Conservation (phyloP, 1,140 invertebrate species). For the Megathymus violae region DNA sequence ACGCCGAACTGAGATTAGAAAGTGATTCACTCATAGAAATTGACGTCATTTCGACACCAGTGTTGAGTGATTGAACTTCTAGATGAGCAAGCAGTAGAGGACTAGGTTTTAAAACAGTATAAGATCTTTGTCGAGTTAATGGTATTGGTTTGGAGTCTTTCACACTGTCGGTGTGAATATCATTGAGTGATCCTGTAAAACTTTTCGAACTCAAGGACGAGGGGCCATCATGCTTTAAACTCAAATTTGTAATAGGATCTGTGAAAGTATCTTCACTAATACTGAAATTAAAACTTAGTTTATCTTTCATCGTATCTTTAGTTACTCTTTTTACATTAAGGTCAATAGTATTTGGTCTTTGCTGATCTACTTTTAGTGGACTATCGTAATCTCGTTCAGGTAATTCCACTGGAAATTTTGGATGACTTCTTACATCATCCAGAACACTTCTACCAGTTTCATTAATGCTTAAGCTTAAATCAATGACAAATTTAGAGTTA, state of each 20-base stretch:
- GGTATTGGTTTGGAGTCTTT: conserved; percentile 60
- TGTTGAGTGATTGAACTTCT: conserved; percentile 79
- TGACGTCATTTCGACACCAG: conserved; percentile 78
- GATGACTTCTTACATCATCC: conserved; percentile 37
- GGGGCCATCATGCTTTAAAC: conserved; percentile 58
- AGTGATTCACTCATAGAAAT: conserved; percentile 77
- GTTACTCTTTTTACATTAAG: conserved; percentile 12
- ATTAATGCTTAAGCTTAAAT: conserved; percentile 65
- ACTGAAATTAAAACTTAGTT: conserved; percentile 46
- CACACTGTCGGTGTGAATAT: conserved; percentile 66
- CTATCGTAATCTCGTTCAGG: conserved; percentile 65
- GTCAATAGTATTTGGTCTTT: conserved; percentile 33
- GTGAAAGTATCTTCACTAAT: conserved; percentile 49
- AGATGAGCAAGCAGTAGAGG: conserved; percentile 85
- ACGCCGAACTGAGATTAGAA: conserved; percentile 56
- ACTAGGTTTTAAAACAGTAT: conserved; percentile 85
- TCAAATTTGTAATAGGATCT: conserved; percentile 47
- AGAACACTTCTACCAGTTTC: conserved; percentile 48
- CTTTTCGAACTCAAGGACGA: conserved; percentile 73
- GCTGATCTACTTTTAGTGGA: conserved; percentile 33
- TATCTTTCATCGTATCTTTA: conserved; percentile 37
- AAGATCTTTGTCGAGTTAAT: conserved; percentile 85
- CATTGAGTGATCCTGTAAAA: conserved; percentile 77
- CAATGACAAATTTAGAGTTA: conserved; percentile 63
- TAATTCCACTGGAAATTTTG: conserved; percentile 49